Evolutionary conservation across 2,113 vertebrate species (phyloP), one percentile per base, ranked within the genome.

Genomic region (Gobio gobio): DNA sequence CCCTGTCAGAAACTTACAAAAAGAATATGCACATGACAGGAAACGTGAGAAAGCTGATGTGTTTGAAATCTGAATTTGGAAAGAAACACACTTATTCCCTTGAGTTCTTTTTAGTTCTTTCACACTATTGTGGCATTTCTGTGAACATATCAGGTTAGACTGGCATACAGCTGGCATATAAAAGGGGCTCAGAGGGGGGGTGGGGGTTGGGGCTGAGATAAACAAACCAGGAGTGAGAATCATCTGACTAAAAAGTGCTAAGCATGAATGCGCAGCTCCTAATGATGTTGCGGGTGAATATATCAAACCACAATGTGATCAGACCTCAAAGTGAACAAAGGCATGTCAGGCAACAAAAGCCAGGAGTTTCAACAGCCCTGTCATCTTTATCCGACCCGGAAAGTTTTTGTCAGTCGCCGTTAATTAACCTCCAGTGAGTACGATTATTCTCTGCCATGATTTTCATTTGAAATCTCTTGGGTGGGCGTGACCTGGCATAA

Each of bases 361-460:
- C 78, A 58, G 36, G 80, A 83, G 79, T 74, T 86, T 77, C 45
- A 59, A 77, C 63, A 83, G 73, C 79, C 74, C 63, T 86, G 59
- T 79, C 47, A 77, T 81, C 79, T 78, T 59, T n/a, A 70, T 73
- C 85, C 66, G 29, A 83, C 66, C 59, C 43, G 49, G 86, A 82
- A 87, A 87, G 75, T 86, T 84, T 85, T 84, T 33, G 82, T 87
- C 83, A 79, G 70, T 63, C 29, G 8, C 63, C 66, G 87, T 86
- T 91, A 92, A 92, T 92, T 90, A 91, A 91, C 89, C 89, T 89
- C 87, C 74, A 68, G 73, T 81, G 83, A 89, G 70, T 82, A 88
- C 43, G 74, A 89, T 89, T 87, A 91, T 87, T 90, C 91, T 88
- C 79, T 76, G 47, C 70, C 88, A 89, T 88, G 86, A 88, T 86